A percentile compares a stretch with the other conserved stretches of the same genome.
Evolutionary conservation across 2,888 invertebrate genomes (phyloP).

Genomic region (Chrysodeixis includens): DNA sequence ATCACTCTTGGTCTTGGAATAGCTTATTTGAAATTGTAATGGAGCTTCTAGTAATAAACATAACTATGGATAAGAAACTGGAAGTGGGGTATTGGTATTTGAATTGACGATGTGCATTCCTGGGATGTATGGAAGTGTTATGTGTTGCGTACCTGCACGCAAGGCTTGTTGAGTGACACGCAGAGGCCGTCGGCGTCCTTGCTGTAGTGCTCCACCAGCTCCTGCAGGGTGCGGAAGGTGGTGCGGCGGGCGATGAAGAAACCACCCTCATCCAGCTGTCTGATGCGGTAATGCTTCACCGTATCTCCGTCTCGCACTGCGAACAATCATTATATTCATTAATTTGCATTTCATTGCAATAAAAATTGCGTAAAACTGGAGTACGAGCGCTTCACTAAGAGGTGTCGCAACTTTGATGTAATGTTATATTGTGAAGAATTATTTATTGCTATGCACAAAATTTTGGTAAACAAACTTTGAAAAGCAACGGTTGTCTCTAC

Average conservation of each 20-base stretch:
- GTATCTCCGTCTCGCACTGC: constrained; percentile 99
- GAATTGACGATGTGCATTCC: constrained; percentile 42
- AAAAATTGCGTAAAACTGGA: constrained; percentile 51
- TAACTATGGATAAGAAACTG: constrained; percentile 54
- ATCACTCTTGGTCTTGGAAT: constrained; percentile 31
- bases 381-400: constrained; percentile 50
- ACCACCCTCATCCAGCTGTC: constrained; percentile 99
- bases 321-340: constrained; percentile 69
- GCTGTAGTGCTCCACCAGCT: constrained; percentile 99
- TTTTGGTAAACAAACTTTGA: constrained; percentile 14
- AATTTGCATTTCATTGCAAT: constrained; percentile 59
- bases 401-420: constrained; percentile 53
- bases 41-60: constrained; percentile 46
- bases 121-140: neutral
- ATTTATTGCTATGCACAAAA: constrained; percentile 27
- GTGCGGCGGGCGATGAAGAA: constrained; percentile 99
- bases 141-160: constrained; percentile 93
- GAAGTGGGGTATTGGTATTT: constrained; percentile 40
- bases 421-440: constrained; percentile 39
- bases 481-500: neutral
- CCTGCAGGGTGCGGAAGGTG: constrained; percentile 98
- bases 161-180: constrained; percentile 98
- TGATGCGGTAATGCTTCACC: constrained; percentile 99
- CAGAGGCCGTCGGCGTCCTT: constrained; percentile 99
- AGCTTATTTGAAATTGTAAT: constrained; percentile 54